Evolutionary conservation across 1,140 invertebrate genomes (phyloP), one percentile per base, ranked within the genome.

Genomic region (Stenopsyche tienmushanensis): DNA sequence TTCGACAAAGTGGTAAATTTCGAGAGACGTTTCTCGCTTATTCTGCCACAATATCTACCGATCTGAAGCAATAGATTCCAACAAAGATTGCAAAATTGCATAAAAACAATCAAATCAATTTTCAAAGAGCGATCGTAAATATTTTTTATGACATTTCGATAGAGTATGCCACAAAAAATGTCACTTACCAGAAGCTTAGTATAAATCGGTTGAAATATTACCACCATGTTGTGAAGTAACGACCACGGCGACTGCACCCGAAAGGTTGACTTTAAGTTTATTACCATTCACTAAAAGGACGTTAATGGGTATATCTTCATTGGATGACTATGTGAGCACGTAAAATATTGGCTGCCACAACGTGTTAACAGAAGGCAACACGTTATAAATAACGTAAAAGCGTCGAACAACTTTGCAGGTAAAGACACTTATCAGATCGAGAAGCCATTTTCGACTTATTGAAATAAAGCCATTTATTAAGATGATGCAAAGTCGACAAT

Each of bases 221-320:
- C 8, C 25, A 34, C 39, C 52, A 54, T 54, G 25, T 54, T 54
- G 15, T 25, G 39, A 8, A 34, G 10, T 34, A 54, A 34, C 52
- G 52, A 34, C 23, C 25, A n/a, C 7, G 3, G 13, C 25, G 29
- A 17, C 49, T 13, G 49, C 49, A 25, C 20, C n/a, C 52, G 26
- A 54, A 54, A 54, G 52, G 52, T 54, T 34, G 52, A 34, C 52
- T 54, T 52, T 34, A 54, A 54, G 21, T 54, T 54, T 54, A 54
- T 54, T 54, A 18, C 52, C 52, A 34, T 29, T 54, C 52, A 34
- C 52, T 54, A 54, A 54, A 54, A 54, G 52, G 52, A 54, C 52
- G 20, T 54, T 54, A 54, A 54, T 54, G 52, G 52, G 21, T 54
- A 54, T 54, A 34, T 54, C 52, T 54, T 54, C 26, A 54, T 54